Conservation (phyloP, 2,797 vertebrate genomes). For the Lateolabrax maculatus region DNA sequence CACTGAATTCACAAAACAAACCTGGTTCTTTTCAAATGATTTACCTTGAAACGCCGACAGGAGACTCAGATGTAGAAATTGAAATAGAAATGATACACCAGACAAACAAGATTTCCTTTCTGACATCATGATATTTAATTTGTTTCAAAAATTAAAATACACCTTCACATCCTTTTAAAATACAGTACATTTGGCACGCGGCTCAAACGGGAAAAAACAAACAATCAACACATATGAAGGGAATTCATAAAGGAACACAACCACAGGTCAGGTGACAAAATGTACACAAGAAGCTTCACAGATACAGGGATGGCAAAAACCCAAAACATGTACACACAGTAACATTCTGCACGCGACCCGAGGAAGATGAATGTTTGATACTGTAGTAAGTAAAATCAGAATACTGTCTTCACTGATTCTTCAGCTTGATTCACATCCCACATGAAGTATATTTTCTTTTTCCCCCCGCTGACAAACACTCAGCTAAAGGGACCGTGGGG, state of each 20-base stretch:
- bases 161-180: conserved; percentile 96
- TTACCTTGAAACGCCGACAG: neutral
- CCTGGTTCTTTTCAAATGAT: too few species aligned
- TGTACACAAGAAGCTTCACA: conserved; percentile 92
- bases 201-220: conserved; percentile 81
- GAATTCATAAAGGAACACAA: conserved; percentile 62
- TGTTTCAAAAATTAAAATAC: conserved; percentile 89
- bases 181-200: conserved; percentile 99
- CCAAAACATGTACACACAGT: conserved; percentile 64
- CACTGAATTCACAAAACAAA: too few species aligned
- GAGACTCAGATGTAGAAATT: neutral
- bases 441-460: neutral
- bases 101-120: conserved; percentile 47
- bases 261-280: conserved; percentile 85
- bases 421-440: conserved; percentile 34
- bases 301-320: conserved; percentile 83
- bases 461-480: neutral
- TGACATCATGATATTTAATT: conserved; percentile 94
- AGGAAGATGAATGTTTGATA: conserved; percentile 57
- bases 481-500: neutral
- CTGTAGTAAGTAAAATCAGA: conserved; percentile 70
- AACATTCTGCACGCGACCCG: conserved; percentile 62
- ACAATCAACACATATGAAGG: conserved; percentile 89
- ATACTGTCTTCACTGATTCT: conserved; percentile 88
- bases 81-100: neutral